phyloP scores from a whole-genome alignment of 1,140 invertebrate genomes.

The Drosophila subobscura region DNA sequence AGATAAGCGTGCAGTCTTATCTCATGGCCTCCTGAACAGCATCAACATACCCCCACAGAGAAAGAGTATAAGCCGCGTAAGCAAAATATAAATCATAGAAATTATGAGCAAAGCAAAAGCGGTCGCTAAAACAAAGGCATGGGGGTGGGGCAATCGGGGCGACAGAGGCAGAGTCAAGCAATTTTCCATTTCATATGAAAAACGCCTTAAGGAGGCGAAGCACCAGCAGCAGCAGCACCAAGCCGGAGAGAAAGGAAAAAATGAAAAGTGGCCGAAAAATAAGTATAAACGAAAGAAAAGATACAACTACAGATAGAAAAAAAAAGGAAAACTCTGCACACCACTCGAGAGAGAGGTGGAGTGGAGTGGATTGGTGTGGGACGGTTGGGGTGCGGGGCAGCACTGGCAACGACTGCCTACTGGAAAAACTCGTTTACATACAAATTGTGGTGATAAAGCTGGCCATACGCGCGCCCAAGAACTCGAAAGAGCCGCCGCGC shows the following conservation, averaged over 20 bases:
- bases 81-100: constrained; percentile 74
- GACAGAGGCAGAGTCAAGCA: constrained; percentile 33
- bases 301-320: not conserved
- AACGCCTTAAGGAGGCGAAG: constrained; percentile 39
- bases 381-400: not conserved
- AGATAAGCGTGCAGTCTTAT: not conserved
- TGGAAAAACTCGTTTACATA: constrained; percentile 84
- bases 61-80: constrained; percentile 25
- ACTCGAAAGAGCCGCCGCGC: constrained; percentile 80
- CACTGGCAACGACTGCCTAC: constrained; percentile 36
- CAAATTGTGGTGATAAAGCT: constrained; percentile 83
- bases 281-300: constrained; percentile 18
- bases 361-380: not conserved
- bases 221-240: constrained; percentile 7
- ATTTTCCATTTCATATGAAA: constrained; percentile 72
- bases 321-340: constrained; percentile 45
- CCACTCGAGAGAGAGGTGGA: constrained; percentile 1
- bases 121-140: not conserved
- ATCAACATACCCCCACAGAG: not conserved
- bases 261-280: constrained; percentile 66
- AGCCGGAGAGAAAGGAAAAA: constrained; percentile 71
- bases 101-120: constrained; percentile 56
- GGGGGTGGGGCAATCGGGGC: constrained; percentile 5
- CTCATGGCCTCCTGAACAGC: not conserved
- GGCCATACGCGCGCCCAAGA: constrained; percentile 83